Evolutionary conservation across 1,140 invertebrate genomes (phyloP), one percentile per base, ranked within the genome.

Genomic region (Eueides isabella): DNA sequence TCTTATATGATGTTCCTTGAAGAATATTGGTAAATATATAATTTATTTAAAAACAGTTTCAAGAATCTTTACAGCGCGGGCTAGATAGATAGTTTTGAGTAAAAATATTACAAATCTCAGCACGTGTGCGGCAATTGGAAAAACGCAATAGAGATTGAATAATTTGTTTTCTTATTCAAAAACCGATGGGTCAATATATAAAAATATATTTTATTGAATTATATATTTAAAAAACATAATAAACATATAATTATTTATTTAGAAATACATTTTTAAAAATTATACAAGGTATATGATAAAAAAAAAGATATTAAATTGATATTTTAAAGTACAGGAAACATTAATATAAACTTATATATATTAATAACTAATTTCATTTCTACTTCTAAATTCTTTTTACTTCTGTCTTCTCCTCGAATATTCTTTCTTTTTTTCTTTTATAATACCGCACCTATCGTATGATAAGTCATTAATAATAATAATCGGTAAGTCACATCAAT

Each of bases 81-180:
- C 77, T 88, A 92, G 85, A 77, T 80, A 84, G 82, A 90, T 79
- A 85, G 83, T 84, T 85, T 86, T 77, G 31, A 79, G 74, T 84
- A 85, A 89, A 83, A 92, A 91, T 89, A 91, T 87, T 84, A 90
- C 85, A 91, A 92, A 89, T 88, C 83, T 86, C 85, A 85, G 90
- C 90, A 92, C 91, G 89, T 92, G 91, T 92, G 88, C 90, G 88
- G 88, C 87, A 85, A 88, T 83, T 83, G 84, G 88, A 83, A 90
- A 90, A 92, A 89, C 85, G 90, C 89, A 90, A 85, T 79, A 79
- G 77, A 71, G 77, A 65, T 82, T 80, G 75, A 62, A 61, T 64
- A 69, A 61, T 73, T 76, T 79, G 67, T 62, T 77, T 71, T 29
- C 16, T 64, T 63, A 65, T 63, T 31, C 23, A 66, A 71, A 67